A percentile compares a stretch with the other conserved stretches of the same genome.
phyloP scores from a whole-genome alignment of 2,113 vertebrate species.

The Microcebus murinus region DNA sequence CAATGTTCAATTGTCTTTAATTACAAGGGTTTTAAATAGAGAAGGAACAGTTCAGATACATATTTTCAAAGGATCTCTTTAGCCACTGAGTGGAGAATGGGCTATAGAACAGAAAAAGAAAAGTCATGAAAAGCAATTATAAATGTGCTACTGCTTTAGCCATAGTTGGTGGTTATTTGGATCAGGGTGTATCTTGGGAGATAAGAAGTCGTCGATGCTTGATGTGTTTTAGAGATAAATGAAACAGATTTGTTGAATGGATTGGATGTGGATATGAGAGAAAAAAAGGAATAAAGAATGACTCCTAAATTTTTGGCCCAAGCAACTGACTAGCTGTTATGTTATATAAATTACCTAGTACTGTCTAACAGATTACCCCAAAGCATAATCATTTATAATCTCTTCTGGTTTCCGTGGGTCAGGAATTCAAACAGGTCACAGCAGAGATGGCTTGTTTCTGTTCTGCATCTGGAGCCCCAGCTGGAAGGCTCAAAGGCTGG shows the following conservation, averaged over 20 bases:
- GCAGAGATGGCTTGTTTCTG: background rate
- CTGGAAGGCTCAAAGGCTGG: background rate
- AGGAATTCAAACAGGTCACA: background rate
- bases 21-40: background rate
- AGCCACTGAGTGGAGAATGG: background rate
- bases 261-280: background rate
- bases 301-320: background rate
- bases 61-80: background rate
- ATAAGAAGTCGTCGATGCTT: background rate
- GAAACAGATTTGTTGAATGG: background rate
- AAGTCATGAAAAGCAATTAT: background rate
- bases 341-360: background rate
- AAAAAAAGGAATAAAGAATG: background rate
- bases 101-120: background rate
- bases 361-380: background rate
- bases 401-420: background rate
- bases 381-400: background rate
- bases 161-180: background rate
- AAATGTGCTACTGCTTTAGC: background rate
- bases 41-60: background rate
- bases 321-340: background rate
- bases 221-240: background rate
- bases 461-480: background rate
- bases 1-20: background rate
- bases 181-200: background rate